Base-by-base conservation (phyloP, 2,113 vertebrate genomes). In the Agapornis roseicollis region DNA sequence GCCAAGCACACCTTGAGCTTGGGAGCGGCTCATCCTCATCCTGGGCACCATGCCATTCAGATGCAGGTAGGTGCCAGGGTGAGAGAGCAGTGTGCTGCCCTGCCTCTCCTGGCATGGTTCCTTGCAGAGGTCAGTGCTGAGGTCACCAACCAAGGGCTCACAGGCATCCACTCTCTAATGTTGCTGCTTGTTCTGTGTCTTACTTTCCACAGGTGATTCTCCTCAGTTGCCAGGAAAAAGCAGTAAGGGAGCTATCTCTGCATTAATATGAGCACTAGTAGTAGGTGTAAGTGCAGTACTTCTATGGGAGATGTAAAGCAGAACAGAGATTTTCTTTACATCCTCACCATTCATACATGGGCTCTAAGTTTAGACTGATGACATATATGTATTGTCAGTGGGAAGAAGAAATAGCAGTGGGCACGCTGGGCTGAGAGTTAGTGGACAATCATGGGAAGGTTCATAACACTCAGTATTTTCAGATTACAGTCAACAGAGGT, bases 131-230 rank as follows among this genome's bases (percentile, higher is more conserved):
- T 39, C 2, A 55, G 60, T 0, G 23, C 73, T 41, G 73, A 0
- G 0, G 46, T 12, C 74, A 39, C 53, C 0, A 1, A 66, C 46
- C 1, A 0, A 66, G 25, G 37, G 82, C 56, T 72, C 73, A 6
- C 3, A 1, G 15, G 44, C 23, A 64, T 2, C 11, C 1, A 2
- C 27, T 3, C 52, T 19, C 65, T 58, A 0, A 0, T 24, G 7
- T 0, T 31, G n/a, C 39, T 56, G 56, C 33, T 24, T 55, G 53
- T 13, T 68, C 68, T 1, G 1, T 7, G 7, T 17, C 31, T 42
- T 56, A 56, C 65, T 42, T 78, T 88, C 50, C 60, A 25, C 0
- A 35, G 9, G 20, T 24, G 5, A 13, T 29, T 46, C 46, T 42
- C 23, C 83, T 74, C 33, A 23, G 22, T 0, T 76, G 64, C 50